A percentile compares a stretch with the other conserved stretches of the same genome.
Conservation (phyloP, 2,797 vertebrate species). For the Erpetoichthys calabaricus region DNA sequence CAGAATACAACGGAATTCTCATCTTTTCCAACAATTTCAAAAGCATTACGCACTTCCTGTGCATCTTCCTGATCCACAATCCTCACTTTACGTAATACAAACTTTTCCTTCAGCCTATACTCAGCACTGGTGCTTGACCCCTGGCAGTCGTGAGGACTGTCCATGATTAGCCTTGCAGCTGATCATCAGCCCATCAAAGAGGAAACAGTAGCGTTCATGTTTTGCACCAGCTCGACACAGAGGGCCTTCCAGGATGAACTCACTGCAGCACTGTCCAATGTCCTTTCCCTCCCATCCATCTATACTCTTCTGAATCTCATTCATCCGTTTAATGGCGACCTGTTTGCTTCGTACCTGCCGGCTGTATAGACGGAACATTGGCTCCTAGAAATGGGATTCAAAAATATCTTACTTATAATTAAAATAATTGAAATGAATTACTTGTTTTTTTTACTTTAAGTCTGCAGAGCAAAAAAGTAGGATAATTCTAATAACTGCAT, state of each 20-base stretch:
- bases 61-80: slow-evolving; percentile 80
- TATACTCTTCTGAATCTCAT: slow-evolving; percentile 96
- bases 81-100: slow-evolving; percentile 77
- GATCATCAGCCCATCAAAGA: slow-evolving; percentile 95
- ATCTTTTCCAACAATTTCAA: slow-evolving; percentile 81
- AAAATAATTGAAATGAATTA: background rate
- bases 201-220: slow-evolving; percentile 90
- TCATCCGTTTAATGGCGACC: slow-evolving; percentile 93
- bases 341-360: slow-evolving; percentile 84
- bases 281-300: slow-evolving; percentile 97
- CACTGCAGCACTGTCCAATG: slow-evolving; percentile 93
- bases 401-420: background rate
- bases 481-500: slow-evolving; percentile 6
- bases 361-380: slow-evolving; percentile 77
- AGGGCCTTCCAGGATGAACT: slow-evolving; percentile 87
- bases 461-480: background rate
- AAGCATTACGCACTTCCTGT: slow-evolving; percentile 60
- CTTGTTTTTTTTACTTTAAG: background rate
- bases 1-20: slow-evolving; percentile 72
- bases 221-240: slow-evolving; percentile 79
- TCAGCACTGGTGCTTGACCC: slow-evolving; percentile 73
- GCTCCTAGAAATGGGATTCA: slow-evolving; percentile 51
- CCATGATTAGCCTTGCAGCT: slow-evolving; percentile 88
- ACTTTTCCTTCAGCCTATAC: slow-evolving; percentile 90
- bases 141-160: slow-evolving; percentile 69